These are phyloP conservation scores for Coboldia fuscipes DNA, from an alignment of 1,140 invertebrate genomes.

Conservation along the genomic window DNA sequence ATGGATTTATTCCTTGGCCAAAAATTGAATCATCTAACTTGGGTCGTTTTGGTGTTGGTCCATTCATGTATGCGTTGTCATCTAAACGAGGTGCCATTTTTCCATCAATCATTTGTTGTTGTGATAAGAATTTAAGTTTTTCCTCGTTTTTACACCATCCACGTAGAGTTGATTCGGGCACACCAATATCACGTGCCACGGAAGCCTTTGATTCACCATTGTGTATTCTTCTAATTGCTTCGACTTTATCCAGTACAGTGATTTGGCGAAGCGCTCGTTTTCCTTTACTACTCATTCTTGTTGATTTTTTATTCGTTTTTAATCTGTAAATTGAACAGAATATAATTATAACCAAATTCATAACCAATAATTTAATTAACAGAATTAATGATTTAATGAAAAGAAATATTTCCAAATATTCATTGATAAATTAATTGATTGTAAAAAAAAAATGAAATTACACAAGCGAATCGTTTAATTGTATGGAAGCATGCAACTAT, in stretches of 20 bases:
- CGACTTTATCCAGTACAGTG: conserved; percentile 51
- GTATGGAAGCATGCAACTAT: too few species aligned
- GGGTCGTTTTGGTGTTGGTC: conserved; percentile 28
- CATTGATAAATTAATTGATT: too few species aligned
- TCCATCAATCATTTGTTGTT: conserved; percentile 38
- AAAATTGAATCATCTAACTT: conserved; percentile 24
- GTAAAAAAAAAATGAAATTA: too few species aligned
- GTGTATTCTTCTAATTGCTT: conserved; percentile 55
- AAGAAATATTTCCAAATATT: too few species aligned
- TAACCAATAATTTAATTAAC: too few species aligned
- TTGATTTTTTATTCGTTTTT: too few species aligned
- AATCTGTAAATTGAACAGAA: too few species aligned
- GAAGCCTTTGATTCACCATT: conserved; percentile 63
- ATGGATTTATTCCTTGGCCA: conserved; percentile 15
- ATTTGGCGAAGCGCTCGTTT: conserved; percentile 48
- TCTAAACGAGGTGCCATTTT: conserved; percentile 19
- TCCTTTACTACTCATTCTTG: too few species aligned
- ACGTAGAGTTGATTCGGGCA: conserved; percentile 58
- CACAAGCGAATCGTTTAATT: too few species aligned
- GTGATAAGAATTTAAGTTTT: conserved; percentile 46
- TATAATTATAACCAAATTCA: too few species aligned
- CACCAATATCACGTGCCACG: conserved; percentile 56
- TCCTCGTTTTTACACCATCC: conserved; percentile 71
- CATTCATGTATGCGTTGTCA: too few species aligned
- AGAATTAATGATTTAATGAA: too few species aligned